Evolutionary conservation across 2,113 vertebrate genomes (phyloP).

Genomic region (Paratilapia polleni): DNA sequence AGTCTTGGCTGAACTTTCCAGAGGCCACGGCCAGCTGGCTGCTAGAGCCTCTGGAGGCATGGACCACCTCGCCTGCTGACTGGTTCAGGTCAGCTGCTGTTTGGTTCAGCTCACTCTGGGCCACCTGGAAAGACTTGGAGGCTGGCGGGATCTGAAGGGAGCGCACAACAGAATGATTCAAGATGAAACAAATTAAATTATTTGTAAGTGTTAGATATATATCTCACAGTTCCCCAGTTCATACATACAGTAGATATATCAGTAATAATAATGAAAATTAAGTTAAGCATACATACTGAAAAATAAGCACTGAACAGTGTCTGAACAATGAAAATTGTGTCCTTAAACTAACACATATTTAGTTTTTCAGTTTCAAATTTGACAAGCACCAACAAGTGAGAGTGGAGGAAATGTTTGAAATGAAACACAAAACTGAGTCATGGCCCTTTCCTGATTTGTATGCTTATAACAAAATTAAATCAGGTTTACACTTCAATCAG

Average conservation of each 20-base stretch:
- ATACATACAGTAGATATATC: background rate
- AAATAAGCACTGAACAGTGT: too few species aligned
- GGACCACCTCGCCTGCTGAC: conserved; percentile 95
- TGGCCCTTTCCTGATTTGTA: background rate
- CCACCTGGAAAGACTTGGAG: conserved; percentile 95
- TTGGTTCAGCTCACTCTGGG: conserved; percentile 94
- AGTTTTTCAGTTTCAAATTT: background rate
- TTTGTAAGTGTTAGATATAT: background rate
- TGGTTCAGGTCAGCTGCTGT: conserved; percentile 96
- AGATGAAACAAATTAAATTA: background rate
- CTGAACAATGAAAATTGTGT: background rate
- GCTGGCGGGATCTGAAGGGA: conserved; percentile 88
- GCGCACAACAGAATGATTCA: background rate
- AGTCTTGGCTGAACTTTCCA: conserved; percentile 96
- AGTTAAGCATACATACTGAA: background rate
- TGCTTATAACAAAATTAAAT: background rate
- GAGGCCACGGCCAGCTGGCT: conserved; percentile 93
- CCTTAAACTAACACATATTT: background rate
- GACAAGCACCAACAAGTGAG: background rate
- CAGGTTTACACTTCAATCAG: background rate
- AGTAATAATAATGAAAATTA: background rate
- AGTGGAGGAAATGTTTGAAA: background rate
- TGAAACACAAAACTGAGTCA: background rate
- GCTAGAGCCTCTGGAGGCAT: conserved; percentile 93
- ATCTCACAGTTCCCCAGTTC: background rate